Base-by-base conservation (phyloP, 1,140 invertebrate genomes). In the Phthorimaea operculella region DNA sequence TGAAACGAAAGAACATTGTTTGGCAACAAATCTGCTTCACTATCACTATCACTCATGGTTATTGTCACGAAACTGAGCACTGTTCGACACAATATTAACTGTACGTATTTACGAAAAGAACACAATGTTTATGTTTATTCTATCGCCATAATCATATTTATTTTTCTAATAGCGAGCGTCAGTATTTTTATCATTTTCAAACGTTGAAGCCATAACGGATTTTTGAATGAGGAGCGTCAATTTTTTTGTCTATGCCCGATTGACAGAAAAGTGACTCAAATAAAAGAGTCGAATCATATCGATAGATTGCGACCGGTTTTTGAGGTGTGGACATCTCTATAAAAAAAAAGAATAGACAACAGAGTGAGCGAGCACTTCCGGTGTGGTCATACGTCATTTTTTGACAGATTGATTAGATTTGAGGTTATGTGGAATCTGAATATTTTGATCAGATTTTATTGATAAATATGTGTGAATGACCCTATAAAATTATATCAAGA, bases 21-120 rank as follows among this genome's bases (percentile, higher is more conserved):
- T 52, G 59, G 55, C 11, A 52, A 45, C 15, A 58, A 44, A 51
- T 68, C 60, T 9, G 61, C 59, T n/a, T 68, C 68, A 60, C 59
- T 64, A 33, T 70, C 64, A 51, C 52, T 63, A 33, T 70, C 64
- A 51, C 52, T 63, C 66, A 70, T 54, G 8, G 3, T 60, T 54
- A 33, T 48, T 49, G 17, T 18, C 16, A 14, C 28, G n/a, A 18
- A 34, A 28, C 15, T 54, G 39, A n/a, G 6, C 21, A 28, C 21
- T 4, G 39, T 8, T 42, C 39, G 1, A 14, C 39, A 42, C 2
- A 4, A n/a, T n/a, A 42, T n/a, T 14, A 42, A 3, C 4, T n/a
- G 14, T 42, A 11, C 3, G 11, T n/a, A 42, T 42, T n/a, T 42
- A 42, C 39, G 14, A 1, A 42, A 2, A 42, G 14, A n/a, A n/a